These are phyloP conservation scores for Nansenia antarctica DNA, from an alignment of 2,113 vertebrate species.

Conservation along the genomic window DNA sequence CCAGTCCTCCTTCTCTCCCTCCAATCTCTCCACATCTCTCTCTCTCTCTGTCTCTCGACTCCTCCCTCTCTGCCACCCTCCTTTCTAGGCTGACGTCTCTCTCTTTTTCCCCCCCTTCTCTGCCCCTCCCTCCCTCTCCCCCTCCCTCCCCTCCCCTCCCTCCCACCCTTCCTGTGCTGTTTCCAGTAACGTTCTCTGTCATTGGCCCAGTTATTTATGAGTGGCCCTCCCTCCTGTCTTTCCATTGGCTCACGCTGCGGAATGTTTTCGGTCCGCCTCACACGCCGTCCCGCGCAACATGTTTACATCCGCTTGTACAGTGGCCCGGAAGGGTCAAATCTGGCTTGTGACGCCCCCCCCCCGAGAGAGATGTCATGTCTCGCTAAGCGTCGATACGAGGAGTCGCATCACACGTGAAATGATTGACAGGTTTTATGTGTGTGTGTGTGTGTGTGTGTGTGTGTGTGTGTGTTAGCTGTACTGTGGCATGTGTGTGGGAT, in stretches of 20 bases:
- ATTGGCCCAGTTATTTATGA: slow-evolving; percentile 50
- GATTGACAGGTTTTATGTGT: background rate
- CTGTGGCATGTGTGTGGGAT: background rate
- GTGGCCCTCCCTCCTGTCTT: slow-evolving; percentile 41
- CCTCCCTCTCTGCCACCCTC: slow-evolving; percentile 11
- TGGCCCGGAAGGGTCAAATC: no score
- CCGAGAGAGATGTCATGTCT: background rate
- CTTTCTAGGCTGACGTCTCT: background rate
- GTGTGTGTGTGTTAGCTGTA: background rate
- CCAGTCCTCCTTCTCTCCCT: background rate
- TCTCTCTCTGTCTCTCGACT: background rate
- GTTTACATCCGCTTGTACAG: no score
- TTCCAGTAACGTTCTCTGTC: slow-evolving; percentile 45
- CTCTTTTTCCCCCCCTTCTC: slow-evolving; percentile 17
- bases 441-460: background rate
- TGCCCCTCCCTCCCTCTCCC: slow-evolving; percentile 10
- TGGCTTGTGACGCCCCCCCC: no score
- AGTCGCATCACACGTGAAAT: no score
- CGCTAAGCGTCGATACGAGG: background rate
- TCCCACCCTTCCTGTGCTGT: slow-evolving; percentile 15
- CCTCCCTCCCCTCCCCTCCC: background rate
- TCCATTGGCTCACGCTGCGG: slow-evolving; percentile 24
- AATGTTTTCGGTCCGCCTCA: slow-evolving; percentile 16
- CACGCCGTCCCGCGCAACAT: background rate
- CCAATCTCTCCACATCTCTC: background rate